Evolutionary conservation across 2,113 vertebrate species (phyloP).

Genomic region (Oenanthe melanoleuca): DNA sequence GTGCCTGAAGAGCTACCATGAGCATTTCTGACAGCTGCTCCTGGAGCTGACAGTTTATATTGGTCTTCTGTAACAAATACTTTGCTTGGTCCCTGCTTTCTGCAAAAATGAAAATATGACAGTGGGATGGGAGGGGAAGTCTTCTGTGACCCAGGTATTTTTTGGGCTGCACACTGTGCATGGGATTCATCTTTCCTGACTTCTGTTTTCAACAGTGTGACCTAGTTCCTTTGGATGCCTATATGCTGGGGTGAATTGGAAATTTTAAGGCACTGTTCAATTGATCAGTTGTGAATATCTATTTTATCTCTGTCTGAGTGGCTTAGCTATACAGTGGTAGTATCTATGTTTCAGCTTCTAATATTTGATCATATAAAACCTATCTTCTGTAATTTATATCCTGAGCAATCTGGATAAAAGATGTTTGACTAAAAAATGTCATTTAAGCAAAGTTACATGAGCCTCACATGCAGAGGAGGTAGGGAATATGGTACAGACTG

Average conservation of each 20-base stretch:
- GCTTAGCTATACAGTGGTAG: not conserved
- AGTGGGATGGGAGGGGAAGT: not conserved
- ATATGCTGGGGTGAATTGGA: not conserved
- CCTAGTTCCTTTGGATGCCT: not conserved
- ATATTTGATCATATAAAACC: not conserved
- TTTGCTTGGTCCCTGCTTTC: not conserved
- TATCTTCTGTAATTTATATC: not conserved
- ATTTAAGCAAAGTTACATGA: not conserved
- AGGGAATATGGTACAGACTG: not conserved
- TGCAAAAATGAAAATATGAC: not conserved
- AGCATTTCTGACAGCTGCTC: not conserved
- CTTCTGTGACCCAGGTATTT: not conserved
- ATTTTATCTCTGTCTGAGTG: not conserved
- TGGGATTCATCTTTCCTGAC: not conserved
- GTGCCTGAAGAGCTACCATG: not conserved
- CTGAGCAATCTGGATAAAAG: not conserved
- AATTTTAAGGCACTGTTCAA: not conserved
- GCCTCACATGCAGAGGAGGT: not conserved
- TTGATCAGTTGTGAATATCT: not conserved
- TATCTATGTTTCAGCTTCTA: not conserved
- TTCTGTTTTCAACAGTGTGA: not conserved
- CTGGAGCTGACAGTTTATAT: not conserved
- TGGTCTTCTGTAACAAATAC: not conserved
- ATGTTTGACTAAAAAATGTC: not conserved
- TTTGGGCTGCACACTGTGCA: not conserved